phyloP scores from a whole-genome alignment of 2,797 vertebrate species.

The Leptodactylus fallax region DNA sequence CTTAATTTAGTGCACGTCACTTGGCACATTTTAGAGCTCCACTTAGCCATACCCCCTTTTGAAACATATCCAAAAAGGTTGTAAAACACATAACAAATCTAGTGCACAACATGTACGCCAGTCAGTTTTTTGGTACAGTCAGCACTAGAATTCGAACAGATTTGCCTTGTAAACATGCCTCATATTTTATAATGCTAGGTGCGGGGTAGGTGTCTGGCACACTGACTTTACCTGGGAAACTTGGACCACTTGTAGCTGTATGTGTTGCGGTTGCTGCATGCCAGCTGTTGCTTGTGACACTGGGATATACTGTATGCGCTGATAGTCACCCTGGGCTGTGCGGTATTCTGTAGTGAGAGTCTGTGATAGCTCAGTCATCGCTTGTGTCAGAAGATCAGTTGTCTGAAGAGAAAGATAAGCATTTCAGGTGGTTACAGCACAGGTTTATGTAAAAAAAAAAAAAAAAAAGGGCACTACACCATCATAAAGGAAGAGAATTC shows the following conservation, averaged over 20 bases:
- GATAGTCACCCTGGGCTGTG: conserved; percentile 91
- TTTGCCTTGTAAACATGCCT: no score
- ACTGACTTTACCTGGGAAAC: conserved; percentile 85
- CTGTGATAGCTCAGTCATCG: conserved; percentile 98
- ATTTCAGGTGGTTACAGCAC: neutral
- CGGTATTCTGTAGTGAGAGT: conserved; percentile 94
- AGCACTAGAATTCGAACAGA: no score
- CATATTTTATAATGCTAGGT: no score
- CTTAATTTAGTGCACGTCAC: no score
- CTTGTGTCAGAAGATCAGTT: conserved; percentile 95
- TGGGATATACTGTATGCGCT: conserved; percentile 97
- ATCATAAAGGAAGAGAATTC: no score
- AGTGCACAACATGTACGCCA: no score
- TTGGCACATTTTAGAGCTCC: no score
- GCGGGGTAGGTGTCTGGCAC: neutral
- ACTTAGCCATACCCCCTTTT: no score
- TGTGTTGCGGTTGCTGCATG: conserved; percentile 90
- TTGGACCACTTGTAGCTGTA: conserved; percentile 97
- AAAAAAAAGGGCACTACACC: neutral
- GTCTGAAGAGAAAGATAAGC: conserved; percentile 77
- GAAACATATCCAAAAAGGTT: no score
- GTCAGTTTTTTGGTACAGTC: no score
- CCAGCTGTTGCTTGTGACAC: conserved; percentile 87
- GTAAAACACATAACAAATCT: no score
- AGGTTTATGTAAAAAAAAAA: neutral